Percentiles rank a stretch among this genome's conserved stretches.
Conservation (phyloP, 2,113 vertebrate genomes). For the Taxidea taxus region DNA sequence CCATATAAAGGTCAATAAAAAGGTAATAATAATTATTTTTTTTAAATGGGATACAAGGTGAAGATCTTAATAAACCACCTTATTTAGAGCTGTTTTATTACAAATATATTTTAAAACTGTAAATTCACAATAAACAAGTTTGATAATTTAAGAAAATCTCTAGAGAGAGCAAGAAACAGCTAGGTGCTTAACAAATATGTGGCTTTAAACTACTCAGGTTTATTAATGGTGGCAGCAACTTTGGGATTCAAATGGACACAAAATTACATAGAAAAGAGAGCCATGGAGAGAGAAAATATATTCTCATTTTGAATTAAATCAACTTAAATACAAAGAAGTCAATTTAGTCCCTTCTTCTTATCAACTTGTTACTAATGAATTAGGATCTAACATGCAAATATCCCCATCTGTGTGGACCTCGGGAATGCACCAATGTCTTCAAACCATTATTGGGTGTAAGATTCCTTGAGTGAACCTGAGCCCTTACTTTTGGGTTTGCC, state of each 20-base stretch:
- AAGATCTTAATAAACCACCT: background rate
- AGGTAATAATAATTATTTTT: background rate
- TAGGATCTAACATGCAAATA: background rate
- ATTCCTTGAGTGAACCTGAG: background rate
- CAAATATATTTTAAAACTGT: background rate
- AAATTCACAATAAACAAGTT: background rate
- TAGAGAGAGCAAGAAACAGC: background rate
- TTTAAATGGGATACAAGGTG: background rate
- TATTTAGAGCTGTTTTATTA: background rate
- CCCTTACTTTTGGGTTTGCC: background rate
- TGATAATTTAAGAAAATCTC: background rate
- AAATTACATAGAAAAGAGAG: background rate
- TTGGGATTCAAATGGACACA: background rate
- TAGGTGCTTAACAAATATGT: background rate
- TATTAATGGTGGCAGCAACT: background rate
- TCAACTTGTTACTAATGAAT: background rate
- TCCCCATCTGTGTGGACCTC: background rate
- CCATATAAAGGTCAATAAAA: constrained; percentile 28
- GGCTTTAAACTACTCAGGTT: background rate
- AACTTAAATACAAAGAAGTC: background rate
- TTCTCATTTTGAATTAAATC: constrained; percentile 6
- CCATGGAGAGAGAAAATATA: background rate
- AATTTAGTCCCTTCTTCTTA: background rate
- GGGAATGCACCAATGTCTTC: background rate
- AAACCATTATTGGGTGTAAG: background rate